Evolutionary conservation across 2,888 invertebrate genomes (phyloP).

Genomic region (Drosophila dives): DNA sequence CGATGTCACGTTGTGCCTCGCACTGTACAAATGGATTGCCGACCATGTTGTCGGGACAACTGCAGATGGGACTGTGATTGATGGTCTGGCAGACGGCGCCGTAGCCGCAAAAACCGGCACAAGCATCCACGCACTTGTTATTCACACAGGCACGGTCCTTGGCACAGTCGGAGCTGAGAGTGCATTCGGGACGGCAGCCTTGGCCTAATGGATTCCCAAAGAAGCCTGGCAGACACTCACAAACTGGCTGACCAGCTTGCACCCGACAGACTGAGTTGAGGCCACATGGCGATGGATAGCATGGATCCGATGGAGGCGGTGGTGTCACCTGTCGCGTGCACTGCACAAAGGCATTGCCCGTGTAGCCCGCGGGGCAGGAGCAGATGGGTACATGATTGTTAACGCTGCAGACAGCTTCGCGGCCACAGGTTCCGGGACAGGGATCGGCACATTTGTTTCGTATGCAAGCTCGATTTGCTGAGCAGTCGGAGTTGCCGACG

Average conservation of each 20-base stretch:
- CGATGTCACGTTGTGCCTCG: slow-evolving; percentile 84
- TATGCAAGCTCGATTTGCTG: slow-evolving; percentile 92
- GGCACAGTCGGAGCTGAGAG: slow-evolving; percentile 92
- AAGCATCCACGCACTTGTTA: slow-evolving; percentile 92
- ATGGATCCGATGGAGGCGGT: slow-evolving; percentile 85
- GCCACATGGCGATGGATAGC: slow-evolving; percentile 91
- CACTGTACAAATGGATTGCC: slow-evolving; percentile 93
- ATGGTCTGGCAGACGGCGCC: slow-evolving; percentile 91
- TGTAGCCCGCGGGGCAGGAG: slow-evolving; percentile 87
- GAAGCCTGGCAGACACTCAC: slow-evolving; percentile 91
- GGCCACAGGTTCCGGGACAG: slow-evolving; percentile 92
- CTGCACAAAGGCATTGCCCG: slow-evolving; percentile 88
- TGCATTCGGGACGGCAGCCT: slow-evolving; percentile 93
- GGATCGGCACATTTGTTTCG: slow-evolving; percentile 93
- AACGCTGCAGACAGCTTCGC: slow-evolving; percentile 91
- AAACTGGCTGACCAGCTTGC: slow-evolving; percentile 87
- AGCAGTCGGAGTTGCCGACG: slow-evolving; percentile 93
- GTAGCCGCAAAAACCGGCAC: slow-evolving; percentile 91
- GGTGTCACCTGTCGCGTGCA: slow-evolving; percentile 84
- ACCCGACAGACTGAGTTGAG: slow-evolving; percentile 90
- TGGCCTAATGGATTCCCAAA: slow-evolving; percentile 89
- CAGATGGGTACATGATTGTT: slow-evolving; percentile 90
- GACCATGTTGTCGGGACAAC: slow-evolving; percentile 89
- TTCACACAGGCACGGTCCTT: slow-evolving; percentile 91
- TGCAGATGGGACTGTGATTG: slow-evolving; percentile 94